Conservation (phyloP, 2,797 vertebrate genomes). For the Rhinella marina region DNA sequence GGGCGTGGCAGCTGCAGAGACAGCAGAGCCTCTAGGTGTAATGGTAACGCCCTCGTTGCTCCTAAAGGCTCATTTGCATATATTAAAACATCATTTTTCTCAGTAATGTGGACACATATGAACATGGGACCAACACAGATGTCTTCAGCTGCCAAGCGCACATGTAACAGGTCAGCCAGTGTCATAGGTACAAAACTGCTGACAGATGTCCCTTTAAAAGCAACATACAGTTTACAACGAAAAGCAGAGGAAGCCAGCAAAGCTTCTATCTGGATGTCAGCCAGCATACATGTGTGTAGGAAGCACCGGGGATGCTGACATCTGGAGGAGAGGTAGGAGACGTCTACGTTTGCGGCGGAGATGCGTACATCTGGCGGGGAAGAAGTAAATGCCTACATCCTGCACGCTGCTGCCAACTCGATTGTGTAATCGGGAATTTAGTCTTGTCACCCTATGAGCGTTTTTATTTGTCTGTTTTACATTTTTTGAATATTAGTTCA, state of each 20-base stretch:
- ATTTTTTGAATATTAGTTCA: neutral
- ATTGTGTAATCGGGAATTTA: neutral
- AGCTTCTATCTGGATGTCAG: neutral
- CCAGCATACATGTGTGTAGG: neutral
- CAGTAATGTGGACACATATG: too few species aligned
- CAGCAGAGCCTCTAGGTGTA: too few species aligned
- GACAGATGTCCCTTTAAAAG: neutral
- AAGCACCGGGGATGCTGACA: constrained; percentile 19
- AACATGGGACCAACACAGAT: too few species aligned
- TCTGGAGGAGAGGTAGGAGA: neutral
- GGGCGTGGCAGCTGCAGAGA: too few species aligned
- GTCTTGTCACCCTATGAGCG: neutral
- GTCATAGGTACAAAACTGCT: too few species aligned
- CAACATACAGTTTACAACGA: neutral
- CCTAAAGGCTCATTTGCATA: too few species aligned
- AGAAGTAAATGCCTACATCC: constrained; percentile 8
- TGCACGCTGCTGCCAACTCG: neutral
- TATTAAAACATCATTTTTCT: too few species aligned
- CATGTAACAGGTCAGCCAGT: too few species aligned
- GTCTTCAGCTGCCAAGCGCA: too few species aligned
- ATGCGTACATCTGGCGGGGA: constrained; percentile 1
- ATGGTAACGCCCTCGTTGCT: too few species aligned
- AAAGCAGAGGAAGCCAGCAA: neutral
- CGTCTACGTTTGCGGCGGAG: neutral
- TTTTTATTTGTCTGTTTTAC: neutral